phyloP scores from a whole-genome alignment of 2,113 vertebrate species.

The Meleagris gallopavo region DNA sequence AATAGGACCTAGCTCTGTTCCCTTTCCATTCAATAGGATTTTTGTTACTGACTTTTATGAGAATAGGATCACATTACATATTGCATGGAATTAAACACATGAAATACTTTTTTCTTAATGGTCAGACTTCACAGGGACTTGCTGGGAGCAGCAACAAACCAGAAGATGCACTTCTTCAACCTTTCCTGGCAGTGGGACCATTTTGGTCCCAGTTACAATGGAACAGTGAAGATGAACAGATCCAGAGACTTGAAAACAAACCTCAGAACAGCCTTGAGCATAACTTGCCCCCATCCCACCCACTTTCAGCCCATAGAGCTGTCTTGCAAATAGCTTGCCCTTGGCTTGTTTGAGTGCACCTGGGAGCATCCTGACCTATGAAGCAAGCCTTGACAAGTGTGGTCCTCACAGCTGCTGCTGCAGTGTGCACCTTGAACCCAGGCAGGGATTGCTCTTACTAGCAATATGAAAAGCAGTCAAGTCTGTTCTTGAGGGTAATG shows the following conservation, averaged over 20 bases:
- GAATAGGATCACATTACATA: neutral
- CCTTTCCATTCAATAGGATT: neutral
- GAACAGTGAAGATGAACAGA: neutral
- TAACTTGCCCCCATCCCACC: slow-evolving; percentile 34
- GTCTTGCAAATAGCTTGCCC: neutral
- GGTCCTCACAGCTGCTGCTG: slow-evolving; percentile 35
- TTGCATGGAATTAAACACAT: neutral
- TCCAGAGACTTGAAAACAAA: slow-evolving; percentile 36
- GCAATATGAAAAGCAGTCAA: neutral
- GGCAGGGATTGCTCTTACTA: neutral
- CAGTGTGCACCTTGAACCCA: neutral
- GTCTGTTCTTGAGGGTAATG: slow-evolving; percentile 27
- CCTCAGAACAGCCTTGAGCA: neutral
- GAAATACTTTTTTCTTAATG: neutral
- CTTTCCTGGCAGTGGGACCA: neutral
- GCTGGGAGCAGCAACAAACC: neutral
- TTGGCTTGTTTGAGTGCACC: slow-evolving; percentile 10
- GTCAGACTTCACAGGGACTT: neutral
- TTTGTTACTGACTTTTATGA: neutral
- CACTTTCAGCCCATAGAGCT: slow-evolving; percentile 28
- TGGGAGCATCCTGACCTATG: slow-evolving; percentile 25
- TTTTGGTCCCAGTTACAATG: slow-evolving; percentile 46
- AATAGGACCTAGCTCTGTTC: neutral
- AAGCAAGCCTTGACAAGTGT: slow-evolving; percentile 36
- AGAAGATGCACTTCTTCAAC: neutral